These are phyloP conservation scores for Drosophila mayri DNA, from an alignment of 1,140 invertebrate genomes.

Conservation along the genomic window DNA sequence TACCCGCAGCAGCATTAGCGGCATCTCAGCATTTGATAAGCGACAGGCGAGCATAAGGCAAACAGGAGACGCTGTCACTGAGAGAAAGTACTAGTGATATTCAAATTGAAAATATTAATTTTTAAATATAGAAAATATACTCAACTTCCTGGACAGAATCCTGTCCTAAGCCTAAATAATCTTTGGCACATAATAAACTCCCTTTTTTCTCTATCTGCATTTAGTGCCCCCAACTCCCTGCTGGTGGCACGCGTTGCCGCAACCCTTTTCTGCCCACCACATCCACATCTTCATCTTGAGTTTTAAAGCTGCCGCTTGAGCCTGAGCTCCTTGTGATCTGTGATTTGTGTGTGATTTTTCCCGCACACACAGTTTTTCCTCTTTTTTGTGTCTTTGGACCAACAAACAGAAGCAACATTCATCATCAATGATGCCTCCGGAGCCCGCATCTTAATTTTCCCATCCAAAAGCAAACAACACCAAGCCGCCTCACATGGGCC, in stretches of 20 bases:
- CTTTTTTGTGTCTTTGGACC: conserved; percentile 32
- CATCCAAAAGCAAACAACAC: conserved; percentile 66
- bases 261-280: conserved; percentile 38
- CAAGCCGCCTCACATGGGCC: conserved; percentile 38
- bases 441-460: conserved; percentile 78
- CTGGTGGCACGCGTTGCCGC: conserved; percentile 34
- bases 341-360: conserved; percentile 68
- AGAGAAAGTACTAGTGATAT: not conserved
- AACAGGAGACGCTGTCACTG: conserved; percentile 7
- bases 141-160: too few species aligned
- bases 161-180: not conserved
- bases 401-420: conserved; percentile 54
- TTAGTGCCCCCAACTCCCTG: not conserved
- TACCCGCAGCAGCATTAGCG: conserved; percentile 69
- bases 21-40: conserved; percentile 72
- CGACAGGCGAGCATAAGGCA: conserved; percentile 69
- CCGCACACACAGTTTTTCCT: conserved; percentile 24
- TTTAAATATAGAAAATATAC: too few species aligned
- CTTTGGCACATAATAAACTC: not conserved
- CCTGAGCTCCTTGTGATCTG: conserved; percentile 58
- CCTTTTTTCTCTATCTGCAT: conserved; percentile 5
- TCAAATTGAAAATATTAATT: too few species aligned
- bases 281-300: conserved; percentile 17
- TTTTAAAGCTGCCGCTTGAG: conserved; percentile 7
- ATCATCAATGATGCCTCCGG: conserved; percentile 61